Percentiles rank a stretch among this genome's conserved stretches.
phyloP scores from a whole-genome alignment of 2,888 invertebrate genomes.

The Phengaris alcon region DNA sequence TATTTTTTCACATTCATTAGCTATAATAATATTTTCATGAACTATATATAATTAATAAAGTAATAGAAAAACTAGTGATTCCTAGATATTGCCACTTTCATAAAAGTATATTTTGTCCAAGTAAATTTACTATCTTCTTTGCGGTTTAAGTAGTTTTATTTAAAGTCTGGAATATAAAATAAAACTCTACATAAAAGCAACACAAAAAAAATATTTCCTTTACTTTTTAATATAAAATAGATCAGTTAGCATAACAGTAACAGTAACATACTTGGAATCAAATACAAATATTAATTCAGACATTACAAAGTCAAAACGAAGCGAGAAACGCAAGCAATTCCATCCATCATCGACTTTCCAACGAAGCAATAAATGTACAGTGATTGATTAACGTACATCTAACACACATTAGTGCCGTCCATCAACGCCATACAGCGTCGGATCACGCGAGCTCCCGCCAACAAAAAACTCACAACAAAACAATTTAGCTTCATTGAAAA shows the following conservation, averaged over 20 bases:
- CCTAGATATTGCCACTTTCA: too few species aligned
- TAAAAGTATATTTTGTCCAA: too few species aligned
- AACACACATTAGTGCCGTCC: constrained; percentile 68
- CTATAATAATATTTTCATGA: too few species aligned
- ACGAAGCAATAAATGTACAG: constrained; percentile 58
- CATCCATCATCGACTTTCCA: constrained; percentile 54
- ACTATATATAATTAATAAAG: too few species aligned
- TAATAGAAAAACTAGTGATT: too few species aligned
- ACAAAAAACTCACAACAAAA: constrained; percentile 58
- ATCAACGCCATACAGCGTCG: constrained; percentile 56
- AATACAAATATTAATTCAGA: constrained; percentile 40
- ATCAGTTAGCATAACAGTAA: not conserved
- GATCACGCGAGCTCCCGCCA: constrained; percentile 61
- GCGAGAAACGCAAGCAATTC: constrained; percentile 49
- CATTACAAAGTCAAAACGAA: constrained; percentile 17
- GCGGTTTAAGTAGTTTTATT: not conserved
- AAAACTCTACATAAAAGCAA: not conserved
- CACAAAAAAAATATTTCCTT: too few species aligned
- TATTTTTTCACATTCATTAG: too few species aligned
- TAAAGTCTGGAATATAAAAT: not conserved
- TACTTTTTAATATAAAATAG: not conserved
- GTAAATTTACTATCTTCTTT: not conserved
- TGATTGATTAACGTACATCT: constrained; percentile 71
- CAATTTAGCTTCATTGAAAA: constrained; percentile 67
- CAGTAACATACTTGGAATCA: not conserved